phyloP scores from a whole-genome alignment of 2,888 invertebrate species.

The Cepaea hortensis region DNA sequence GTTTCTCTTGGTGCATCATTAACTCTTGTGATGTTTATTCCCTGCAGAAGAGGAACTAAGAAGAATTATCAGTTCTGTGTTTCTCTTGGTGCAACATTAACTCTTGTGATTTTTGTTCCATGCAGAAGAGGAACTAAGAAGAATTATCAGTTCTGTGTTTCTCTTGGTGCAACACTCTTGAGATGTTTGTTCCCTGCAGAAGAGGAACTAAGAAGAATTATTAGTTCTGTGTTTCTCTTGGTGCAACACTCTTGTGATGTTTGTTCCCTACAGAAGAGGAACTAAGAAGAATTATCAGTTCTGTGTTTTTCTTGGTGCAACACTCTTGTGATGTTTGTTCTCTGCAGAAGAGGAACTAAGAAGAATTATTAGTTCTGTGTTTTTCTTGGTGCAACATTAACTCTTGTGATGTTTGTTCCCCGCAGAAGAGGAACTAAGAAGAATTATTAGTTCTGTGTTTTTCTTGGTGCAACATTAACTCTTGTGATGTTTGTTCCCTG shows the following conservation, averaged over 20 bases:
- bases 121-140: too few species aligned
- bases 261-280: too few species aligned
- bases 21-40: not conserved
- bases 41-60: not conserved
- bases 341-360: not conserved
- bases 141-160: too few species aligned
- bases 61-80: not conserved
- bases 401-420: not conserved
- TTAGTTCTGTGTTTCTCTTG: too few species aligned
- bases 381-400: not conserved
- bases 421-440: not conserved
- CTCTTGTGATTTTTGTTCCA: too few species aligned
- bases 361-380: not conserved
- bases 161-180: too few species aligned
- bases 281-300: too few species aligned
- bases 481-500: not conserved
- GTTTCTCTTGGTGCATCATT: too few species aligned
- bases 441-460: not conserved
- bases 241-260: not conserved
- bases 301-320: not conserved
- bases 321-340: not conserved
- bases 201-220: too few species aligned
- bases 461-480: not conserved
- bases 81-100: too few species aligned
- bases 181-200: too few species aligned